Conservation (phyloP, 2,797 vertebrate genomes). For the Danionella dracula region DNA sequence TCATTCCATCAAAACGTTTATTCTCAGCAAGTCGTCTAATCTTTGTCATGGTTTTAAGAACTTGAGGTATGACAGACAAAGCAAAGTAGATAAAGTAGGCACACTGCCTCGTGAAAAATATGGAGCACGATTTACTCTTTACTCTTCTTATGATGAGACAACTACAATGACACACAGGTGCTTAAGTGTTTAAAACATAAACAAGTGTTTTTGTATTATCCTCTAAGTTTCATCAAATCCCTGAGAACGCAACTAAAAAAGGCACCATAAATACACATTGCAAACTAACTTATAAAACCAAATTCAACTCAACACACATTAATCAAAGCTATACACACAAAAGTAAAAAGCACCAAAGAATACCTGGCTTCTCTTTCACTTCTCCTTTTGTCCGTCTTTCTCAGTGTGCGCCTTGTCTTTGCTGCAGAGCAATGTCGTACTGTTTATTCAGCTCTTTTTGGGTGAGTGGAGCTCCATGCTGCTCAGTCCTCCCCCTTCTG, state of each 20-base stretch:
- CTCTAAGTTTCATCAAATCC: slow-evolving; percentile 16
- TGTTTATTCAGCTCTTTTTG: slow-evolving; percentile 49
- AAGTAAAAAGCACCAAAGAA: slow-evolving; percentile 12
- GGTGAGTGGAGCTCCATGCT: slow-evolving; percentile 49
- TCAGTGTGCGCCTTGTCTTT: slow-evolving; percentile 20
- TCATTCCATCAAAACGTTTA: slow-evolving; percentile 6
- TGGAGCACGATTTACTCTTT: too few relatives aligned
- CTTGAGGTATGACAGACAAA: background rate
- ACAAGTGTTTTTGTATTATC: too few relatives aligned
- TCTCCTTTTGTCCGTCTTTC: slow-evolving; percentile 24
- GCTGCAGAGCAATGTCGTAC: slow-evolving; percentile 26
- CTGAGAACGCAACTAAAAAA: too few relatives aligned
- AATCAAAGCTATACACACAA: background rate
- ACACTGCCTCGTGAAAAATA: slow-evolving; percentile 2
- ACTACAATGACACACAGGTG: too few relatives aligned
- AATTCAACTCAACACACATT: background rate
- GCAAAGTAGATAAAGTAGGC: background rate
- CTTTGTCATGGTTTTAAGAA: background rate
- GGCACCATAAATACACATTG: too few relatives aligned
- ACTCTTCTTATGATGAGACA: too few relatives aligned
- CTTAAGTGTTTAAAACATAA: too few relatives aligned
- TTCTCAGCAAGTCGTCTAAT: slow-evolving; percentile 10
- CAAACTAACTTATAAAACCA: background rate
- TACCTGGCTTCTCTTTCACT: slow-evolving; percentile 32
- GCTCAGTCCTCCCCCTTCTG: slow-evolving; percentile 38